Conservation (phyloP, 2,113 vertebrate genomes). For the Osmerus eperlanus region DNA sequence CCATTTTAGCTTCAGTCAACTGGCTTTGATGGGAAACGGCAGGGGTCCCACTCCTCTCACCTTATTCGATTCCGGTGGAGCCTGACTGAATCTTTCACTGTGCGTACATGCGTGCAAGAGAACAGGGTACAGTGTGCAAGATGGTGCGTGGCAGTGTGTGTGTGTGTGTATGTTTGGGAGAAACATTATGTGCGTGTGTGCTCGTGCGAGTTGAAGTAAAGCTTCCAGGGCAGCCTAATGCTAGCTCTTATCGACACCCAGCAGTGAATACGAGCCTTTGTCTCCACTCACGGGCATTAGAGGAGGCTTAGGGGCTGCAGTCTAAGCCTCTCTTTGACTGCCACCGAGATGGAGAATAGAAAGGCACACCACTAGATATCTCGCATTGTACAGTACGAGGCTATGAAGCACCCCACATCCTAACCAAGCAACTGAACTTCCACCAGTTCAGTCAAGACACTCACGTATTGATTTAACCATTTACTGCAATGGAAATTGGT, state of each 20-base stretch:
- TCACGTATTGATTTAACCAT: too few relatives aligned
- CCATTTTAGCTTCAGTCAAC: constrained; percentile 37
- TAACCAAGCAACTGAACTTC: too few relatives aligned
- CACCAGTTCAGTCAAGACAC: too few relatives aligned
- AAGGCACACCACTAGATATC: not conserved
- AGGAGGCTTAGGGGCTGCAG: constrained; percentile 55
- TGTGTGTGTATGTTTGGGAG: not conserved
- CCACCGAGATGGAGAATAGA: constrained; percentile 23
- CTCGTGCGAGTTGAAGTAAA: constrained; percentile 38
- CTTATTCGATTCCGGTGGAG: constrained; percentile 46
- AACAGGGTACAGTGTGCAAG: not conserved
- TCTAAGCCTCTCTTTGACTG: constrained; percentile 54
- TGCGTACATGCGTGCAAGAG: not conserved
- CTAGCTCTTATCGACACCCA: constrained; percentile 71
- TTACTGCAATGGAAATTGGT: too few relatives aligned
- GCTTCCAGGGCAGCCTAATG: constrained; percentile 67
- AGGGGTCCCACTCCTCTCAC: constrained; percentile 46
- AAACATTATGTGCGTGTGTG: not conserved
- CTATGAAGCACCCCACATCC: too few relatives aligned
- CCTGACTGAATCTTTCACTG: constrained; percentile 38
- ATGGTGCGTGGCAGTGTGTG: not conserved
- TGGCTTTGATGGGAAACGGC: constrained; percentile 48
- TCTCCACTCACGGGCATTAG: constrained; percentile 64
- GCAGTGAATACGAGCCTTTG: constrained; percentile 69
- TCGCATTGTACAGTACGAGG: too few relatives aligned